Base-by-base conservation (phyloP, 1,140 invertebrate genomes). In the Bacillus rossius region DNA sequence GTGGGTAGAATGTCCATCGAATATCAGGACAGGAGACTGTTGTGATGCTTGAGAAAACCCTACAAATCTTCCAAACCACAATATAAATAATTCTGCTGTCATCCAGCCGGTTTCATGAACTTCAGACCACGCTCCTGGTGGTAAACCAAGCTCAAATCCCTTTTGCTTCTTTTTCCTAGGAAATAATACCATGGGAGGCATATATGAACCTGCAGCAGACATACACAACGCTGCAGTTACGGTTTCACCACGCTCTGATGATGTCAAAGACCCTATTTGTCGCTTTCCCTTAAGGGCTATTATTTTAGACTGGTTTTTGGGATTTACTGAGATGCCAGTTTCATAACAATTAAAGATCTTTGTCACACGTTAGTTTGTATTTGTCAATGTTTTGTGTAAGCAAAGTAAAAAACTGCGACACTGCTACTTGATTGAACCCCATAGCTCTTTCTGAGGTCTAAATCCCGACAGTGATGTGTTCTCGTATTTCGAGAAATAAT, bases 321-420 rank as follows among this genome's bases (percentile, higher is more conserved):
- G 19, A 58, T 71, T 67, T 19, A 66, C 68, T 14, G 62, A 67
- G 19, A 70, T 40, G 4, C 69, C 70, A 8, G 62, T 71, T 48
- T 65, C 58, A 75, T 79, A 76, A 23, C 70, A 61, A 57, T 75
- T 75, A 59, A 64, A 73, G 38, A 74, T 70, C 45, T 64, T n/a
- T 40, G 42, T 57, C 42, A 41, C 53, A 13, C 2, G 59, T 13
- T 23, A 59, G 40, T 25, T 54, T 26, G 19, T 54, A 42, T 38
- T 65, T 62, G 10, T 57, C 40, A 17, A 58, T 50, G 8, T 59
- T 26, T 17, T n/a, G 20, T 50, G 40, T 22, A 26, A 65, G 20
- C 34, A 65, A 59, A 17, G 42, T 13, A 61, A 59, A 63, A 60
- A 65, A 69, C 48, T 34, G 29, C 10, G 29, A 34, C 29, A 34